These are phyloP conservation scores for Drosophila kuntzei DNA, from an alignment of 2,888 invertebrate species.

Conservation along the genomic window DNA sequence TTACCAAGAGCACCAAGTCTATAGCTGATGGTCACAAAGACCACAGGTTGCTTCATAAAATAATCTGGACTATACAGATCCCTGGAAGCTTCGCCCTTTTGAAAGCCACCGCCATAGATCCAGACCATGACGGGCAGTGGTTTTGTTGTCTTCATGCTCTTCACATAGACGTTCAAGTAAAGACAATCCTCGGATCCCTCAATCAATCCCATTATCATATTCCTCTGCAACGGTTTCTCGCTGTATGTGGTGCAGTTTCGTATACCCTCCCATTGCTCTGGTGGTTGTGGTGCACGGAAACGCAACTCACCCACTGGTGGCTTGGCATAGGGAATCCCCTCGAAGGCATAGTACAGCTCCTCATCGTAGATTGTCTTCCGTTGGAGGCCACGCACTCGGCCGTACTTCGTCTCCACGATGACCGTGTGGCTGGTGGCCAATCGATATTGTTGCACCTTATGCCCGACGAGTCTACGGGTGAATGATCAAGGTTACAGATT, in stretches of 20 bases:
- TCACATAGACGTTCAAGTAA: conserved; percentile 86
- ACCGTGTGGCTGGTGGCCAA: conserved; percentile 73
- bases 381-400: conserved; percentile 77
- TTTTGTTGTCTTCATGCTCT: conserved; percentile 63
- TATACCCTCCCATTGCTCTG: conserved; percentile 84
- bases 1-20: conserved; percentile 86
- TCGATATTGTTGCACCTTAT: conserved; percentile 74
- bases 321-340: conserved; percentile 84
- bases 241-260: conserved; percentile 84
- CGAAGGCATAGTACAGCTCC: conserved; percentile 80
- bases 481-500: conserved; percentile 6
- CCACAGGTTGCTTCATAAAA: conserved; percentile 85
- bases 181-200: conserved; percentile 87
- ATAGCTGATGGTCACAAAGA: conserved; percentile 86
- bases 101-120: conserved; percentile 86
- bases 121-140: conserved; percentile 86
- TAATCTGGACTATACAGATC: conserved; percentile 85
- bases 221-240: conserved; percentile 80
- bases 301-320: conserved; percentile 83
- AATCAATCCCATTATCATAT: conserved; percentile 72
- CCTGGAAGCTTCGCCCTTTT: conserved; percentile 85
- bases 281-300: conserved; percentile 85
- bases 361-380: conserved; percentile 73
- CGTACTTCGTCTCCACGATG: conserved; percentile 73
- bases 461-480: conserved; percentile 64